Evolutionary conservation across 2,113 vertebrate species (phyloP).

Genomic region (Calyptommatus sinebrachiatus): DNA sequence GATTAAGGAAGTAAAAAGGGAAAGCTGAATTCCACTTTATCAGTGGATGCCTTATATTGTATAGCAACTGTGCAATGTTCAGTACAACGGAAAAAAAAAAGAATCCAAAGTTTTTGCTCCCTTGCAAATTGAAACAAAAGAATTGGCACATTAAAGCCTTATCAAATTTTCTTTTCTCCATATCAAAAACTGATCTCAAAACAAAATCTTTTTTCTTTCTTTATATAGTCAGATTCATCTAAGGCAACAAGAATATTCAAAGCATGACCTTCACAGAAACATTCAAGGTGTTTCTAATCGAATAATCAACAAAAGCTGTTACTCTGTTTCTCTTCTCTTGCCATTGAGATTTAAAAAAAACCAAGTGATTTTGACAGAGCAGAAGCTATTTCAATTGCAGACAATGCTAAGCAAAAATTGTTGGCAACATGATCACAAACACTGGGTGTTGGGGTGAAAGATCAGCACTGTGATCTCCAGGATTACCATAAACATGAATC

Average conservation of each 20-base stretch:
- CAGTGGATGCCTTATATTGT: too few species aligned
- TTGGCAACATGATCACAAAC: too few species aligned
- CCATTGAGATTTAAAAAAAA: too few species aligned
- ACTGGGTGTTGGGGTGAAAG: too few species aligned
- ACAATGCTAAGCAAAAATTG: too few species aligned
- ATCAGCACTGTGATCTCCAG: too few species aligned
- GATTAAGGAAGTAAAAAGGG: neutral
- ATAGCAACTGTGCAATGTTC: neutral
- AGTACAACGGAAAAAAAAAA: neutral
- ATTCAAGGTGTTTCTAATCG: neutral
- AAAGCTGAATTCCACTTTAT: neutral
- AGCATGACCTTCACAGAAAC: neutral
- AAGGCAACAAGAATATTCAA: neutral
- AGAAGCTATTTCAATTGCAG: too few species aligned
- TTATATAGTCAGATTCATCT: neutral
- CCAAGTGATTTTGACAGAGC: too few species aligned
- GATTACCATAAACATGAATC: too few species aligned
- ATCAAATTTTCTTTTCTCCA: neutral
- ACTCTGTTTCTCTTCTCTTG: too few species aligned
- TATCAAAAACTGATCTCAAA: neutral
- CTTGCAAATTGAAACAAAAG: neutral
- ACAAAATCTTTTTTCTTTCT: neutral
- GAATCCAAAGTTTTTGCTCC: neutral
- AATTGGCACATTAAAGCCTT: neutral
- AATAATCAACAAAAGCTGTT: too few species aligned